A percentile compares a stretch with the other conserved stretches of the same genome.
Evolutionary conservation across 2,797 vertebrate species (phyloP).

Genomic region (Scolopax bukidnonensis): DNA sequence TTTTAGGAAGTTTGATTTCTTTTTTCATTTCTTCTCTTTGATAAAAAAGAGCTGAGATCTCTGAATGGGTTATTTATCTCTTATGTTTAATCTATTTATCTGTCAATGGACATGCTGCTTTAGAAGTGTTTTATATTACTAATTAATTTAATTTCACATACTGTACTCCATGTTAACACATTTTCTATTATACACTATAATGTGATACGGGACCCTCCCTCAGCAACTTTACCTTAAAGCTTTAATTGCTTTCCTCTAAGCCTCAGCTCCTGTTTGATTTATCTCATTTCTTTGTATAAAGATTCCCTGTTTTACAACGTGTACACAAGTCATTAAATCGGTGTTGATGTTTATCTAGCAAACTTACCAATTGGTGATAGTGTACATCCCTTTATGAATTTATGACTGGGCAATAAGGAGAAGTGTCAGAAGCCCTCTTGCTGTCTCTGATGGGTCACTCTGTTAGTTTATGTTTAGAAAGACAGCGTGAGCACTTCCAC

Average conservation of each 20-base stretch:
- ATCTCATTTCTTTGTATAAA: constrained; percentile 81
- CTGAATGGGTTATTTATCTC: constrained; percentile 66
- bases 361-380: constrained; percentile 75
- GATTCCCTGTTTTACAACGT: constrained; percentile 84
- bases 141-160: constrained; percentile 80
- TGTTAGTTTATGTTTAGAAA: constrained; percentile 56
- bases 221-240: constrained; percentile 72
- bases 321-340: constrained; percentile 84
- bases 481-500: constrained; percentile 2
- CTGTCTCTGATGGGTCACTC: constrained; percentile 71
- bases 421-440: constrained; percentile 76
- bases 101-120: constrained; percentile 67
- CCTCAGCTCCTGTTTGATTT: constrained; percentile 78
- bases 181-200: constrained; percentile 75
- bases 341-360: constrained; percentile 86
- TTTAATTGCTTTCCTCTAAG: constrained; percentile 77
- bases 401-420: constrained; percentile 84
- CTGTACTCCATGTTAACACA: constrained; percentile 69
- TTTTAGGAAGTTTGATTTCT: constrained; percentile 68
- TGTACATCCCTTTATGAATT: constrained; percentile 81
- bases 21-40: constrained; percentile 61
- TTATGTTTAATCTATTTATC: constrained; percentile 71
- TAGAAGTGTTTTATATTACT: constrained; percentile 76
- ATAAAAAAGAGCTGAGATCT: constrained; percentile 56
- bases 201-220: constrained; percentile 61